These are phyloP conservation scores for Hyperoodon ampullatus DNA, from an alignment of 2,113 vertebrate genomes.

Conservation along the genomic window DNA sequence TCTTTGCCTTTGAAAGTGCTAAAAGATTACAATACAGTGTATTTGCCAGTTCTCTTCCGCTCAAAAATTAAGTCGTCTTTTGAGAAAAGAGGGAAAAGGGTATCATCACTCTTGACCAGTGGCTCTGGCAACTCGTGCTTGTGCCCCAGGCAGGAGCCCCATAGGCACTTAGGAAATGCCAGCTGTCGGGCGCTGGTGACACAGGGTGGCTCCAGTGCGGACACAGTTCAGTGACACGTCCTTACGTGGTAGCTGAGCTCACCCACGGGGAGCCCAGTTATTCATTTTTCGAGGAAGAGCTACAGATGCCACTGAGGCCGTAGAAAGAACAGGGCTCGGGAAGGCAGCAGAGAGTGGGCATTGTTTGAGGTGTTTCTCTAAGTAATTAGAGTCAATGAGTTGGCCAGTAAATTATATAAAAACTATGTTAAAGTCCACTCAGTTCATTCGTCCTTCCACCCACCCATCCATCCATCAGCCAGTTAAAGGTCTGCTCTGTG, in stretches of 20 bases:
- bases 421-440: neutral
- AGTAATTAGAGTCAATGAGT: neutral
- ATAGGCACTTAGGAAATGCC: neutral
- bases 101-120: neutral
- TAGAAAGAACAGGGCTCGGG: neutral
- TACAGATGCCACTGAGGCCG: neutral
- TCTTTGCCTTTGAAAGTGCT: conserved; percentile 10
- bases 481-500: neutral
- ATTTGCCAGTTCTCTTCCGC: neutral
- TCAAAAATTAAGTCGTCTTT: neutral
- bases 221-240: neutral
- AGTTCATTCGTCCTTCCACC: neutral
- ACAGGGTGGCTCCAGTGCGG: neutral
- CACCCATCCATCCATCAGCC: neutral
- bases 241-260: neutral
- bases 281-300: neutral
- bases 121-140: neutral
- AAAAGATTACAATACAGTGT: neutral
- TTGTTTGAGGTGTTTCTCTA: neutral
- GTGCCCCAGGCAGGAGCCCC: neutral
- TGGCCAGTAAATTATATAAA: neutral
- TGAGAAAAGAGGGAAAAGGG: neutral
- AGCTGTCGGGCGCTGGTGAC: neutral
- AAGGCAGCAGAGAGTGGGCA: neutral
- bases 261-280: neutral